Percentiles rank a stretch among this genome's conserved stretches.
Evolutionary conservation across 2,113 vertebrate genomes (phyloP).

Genomic region (Paramormyrops kingsleyae): DNA sequence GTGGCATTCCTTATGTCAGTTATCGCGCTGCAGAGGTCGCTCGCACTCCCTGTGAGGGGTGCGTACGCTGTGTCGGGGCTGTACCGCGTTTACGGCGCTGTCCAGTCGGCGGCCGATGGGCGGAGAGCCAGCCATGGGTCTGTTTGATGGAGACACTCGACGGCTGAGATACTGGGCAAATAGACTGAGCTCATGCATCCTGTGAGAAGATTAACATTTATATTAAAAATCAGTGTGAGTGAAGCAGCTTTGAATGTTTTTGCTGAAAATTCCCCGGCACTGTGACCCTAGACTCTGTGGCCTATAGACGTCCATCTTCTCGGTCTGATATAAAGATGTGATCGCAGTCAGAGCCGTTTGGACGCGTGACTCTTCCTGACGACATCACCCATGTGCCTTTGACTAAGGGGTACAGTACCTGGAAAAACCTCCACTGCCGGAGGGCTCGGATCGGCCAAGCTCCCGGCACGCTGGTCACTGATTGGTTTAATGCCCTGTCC

Average conservation of each 20-base stretch:
- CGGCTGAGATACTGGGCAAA: conserved; percentile 36
- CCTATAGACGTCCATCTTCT: conserved; percentile 17
- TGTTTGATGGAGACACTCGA: conserved; percentile 26
- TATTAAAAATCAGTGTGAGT: conserved; percentile 56
- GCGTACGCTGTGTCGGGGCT: not conserved
- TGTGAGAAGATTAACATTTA: conserved; percentile 59
- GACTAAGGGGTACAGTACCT: not conserved
- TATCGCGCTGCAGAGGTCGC: not conserved
- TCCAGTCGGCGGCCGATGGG: not conserved
- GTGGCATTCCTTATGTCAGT: not conserved
- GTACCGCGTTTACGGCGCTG: not conserved
- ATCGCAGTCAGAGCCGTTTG: not conserved
- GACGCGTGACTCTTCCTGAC: not conserved
- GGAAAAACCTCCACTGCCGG: not conserved
- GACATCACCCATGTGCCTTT: not conserved
- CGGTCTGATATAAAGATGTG: not conserved
- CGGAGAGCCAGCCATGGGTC: conserved; percentile 30
- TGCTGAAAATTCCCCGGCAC: conserved; percentile 53
- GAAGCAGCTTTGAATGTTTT: conserved; percentile 45
- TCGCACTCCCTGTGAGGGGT: not conserved
- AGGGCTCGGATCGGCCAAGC: not conserved
- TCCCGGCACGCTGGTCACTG: not conserved
- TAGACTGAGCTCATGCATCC: conserved; percentile 41
- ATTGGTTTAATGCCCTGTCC: not conserved
- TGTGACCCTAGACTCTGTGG: conserved; percentile 28